Evolutionary conservation across 2,113 vertebrate species (phyloP).

Genomic region (Brienomyrus longianalis): DNA sequence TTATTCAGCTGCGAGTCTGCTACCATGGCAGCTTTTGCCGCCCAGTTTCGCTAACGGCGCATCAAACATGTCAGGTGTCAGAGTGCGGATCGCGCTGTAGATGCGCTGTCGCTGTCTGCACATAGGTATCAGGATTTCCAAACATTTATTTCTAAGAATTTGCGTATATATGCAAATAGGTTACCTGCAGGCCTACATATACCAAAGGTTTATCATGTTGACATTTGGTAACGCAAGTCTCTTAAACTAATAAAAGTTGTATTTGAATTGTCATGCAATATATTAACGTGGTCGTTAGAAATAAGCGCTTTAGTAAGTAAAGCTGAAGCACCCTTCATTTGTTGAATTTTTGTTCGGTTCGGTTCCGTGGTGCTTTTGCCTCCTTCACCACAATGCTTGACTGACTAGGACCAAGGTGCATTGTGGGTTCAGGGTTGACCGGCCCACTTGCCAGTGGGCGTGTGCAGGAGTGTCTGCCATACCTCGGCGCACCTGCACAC

Average conservation of each 20-base stretch:
- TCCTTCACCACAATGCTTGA: not conserved
- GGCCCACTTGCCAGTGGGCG: not conserved
- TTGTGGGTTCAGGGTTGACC: not conserved
- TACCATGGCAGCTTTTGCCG: not conserved
- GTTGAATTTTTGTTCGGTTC: not conserved
- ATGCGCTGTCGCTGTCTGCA: not conserved
- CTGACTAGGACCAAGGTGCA: not conserved
- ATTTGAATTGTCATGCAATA: not conserved
- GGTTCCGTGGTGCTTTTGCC: not conserved
- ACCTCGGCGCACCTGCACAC: not conserved
- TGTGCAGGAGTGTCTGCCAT: not conserved
- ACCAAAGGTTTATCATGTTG: not conserved
- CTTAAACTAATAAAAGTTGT: not conserved
- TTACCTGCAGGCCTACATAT: not conserved
- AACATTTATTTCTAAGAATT: not conserved
- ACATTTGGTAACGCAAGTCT: not conserved
- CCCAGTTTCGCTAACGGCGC: not conserved
- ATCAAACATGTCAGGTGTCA: not conserved
- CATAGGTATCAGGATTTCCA: not conserved
- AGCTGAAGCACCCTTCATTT: not conserved
- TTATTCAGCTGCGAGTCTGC: not conserved
- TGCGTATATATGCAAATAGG: not conserved
- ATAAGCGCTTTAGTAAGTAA: not conserved
- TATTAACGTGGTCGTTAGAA: not conserved
- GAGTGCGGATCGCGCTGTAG: not conserved